Conservation (phyloP, 2,797 vertebrate species). For the Paedocypris micromegethes region DNA sequence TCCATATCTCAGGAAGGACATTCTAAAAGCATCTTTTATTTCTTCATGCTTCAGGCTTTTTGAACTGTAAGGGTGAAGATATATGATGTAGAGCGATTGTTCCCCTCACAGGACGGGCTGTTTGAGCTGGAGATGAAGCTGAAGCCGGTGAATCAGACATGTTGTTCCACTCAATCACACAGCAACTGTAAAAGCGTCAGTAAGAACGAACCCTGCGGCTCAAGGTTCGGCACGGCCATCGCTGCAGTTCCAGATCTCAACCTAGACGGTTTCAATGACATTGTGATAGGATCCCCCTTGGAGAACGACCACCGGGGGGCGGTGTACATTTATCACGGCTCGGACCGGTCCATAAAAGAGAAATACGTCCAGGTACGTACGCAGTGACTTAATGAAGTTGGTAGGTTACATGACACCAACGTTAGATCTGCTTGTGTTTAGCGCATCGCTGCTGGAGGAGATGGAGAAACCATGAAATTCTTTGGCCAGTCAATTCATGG, state of each 20-base stretch:
- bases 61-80: too few species aligned
- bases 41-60: too few species aligned
- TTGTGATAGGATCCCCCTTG: slow-evolving; percentile 88
- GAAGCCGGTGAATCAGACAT: slow-evolving; percentile 83
- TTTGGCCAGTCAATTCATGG: slow-evolving; percentile 96
- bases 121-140: slow-evolving; percentile 84
- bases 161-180: slow-evolving; percentile 70
- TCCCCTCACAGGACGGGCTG: slow-evolving; percentile 57
- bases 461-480: slow-evolving; percentile 85
- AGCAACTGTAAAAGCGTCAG: slow-evolving; percentile 68
- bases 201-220: slow-evolving; percentile 85
- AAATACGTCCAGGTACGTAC: slow-evolving; percentile 80
- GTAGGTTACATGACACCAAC: neutral
- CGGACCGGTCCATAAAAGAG: slow-evolving; percentile 69
- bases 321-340: slow-evolving; percentile 90
- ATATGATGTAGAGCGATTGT: too few species aligned
- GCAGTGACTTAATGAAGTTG: too few species aligned
- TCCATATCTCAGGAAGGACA: too few species aligned
- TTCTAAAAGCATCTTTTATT: too few species aligned
- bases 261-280: slow-evolving; percentile 84
- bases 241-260: slow-evolving; percentile 88
- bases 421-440: slow-evolving; percentile 52
- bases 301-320: slow-evolving; percentile 91
- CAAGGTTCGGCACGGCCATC: slow-evolving; percentile 90
- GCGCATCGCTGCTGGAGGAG: slow-evolving; percentile 91